These are phyloP conservation scores for Callipepla squamata DNA, from an alignment of 2,113 vertebrate species.

Conservation along the genomic window DNA sequence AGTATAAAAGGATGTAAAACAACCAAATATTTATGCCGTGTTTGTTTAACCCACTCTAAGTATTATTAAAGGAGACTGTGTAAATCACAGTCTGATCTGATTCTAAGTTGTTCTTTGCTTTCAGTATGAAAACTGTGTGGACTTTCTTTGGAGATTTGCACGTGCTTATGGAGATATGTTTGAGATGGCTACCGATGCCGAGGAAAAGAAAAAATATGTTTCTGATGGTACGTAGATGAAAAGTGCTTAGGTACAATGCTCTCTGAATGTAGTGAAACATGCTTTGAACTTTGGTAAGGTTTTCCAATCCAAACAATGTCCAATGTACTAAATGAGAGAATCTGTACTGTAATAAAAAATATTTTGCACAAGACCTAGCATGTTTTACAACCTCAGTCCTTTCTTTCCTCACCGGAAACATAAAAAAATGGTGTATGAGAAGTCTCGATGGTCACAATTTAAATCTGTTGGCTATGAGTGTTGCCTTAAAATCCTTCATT, in stretches of 20 bases:
- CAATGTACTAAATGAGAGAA: neutral
- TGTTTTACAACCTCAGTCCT: neutral
- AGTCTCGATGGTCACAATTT: neutral
- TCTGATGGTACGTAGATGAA: conserved; percentile 80
- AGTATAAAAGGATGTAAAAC: neutral
- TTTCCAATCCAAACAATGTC: neutral
- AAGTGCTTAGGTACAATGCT: neutral
- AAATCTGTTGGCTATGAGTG: neutral
- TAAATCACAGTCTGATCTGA: neutral
- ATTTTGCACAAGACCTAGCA: neutral
- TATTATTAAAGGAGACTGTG: neutral
- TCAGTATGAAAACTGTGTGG: conserved; percentile 84
- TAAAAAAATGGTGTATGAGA: neutral
- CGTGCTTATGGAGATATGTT: conserved; percentile 90
- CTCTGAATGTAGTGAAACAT: neutral
- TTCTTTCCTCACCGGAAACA: neutral
- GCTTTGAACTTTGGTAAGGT: neutral
- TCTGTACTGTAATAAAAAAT: neutral
- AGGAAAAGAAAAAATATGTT: conserved; percentile 88
- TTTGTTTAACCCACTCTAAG: neutral
- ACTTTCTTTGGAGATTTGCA: conserved; percentile 90
- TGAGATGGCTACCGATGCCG: conserved; percentile 79
- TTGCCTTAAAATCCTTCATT: neutral
- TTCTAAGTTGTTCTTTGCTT: conserved; percentile 10
- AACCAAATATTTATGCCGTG: neutral